Percentiles rank a stretch among this genome's conserved stretches.
phyloP scores from a whole-genome alignment of 1,140 invertebrate genomes.

The Laupala kohalensis region DNA sequence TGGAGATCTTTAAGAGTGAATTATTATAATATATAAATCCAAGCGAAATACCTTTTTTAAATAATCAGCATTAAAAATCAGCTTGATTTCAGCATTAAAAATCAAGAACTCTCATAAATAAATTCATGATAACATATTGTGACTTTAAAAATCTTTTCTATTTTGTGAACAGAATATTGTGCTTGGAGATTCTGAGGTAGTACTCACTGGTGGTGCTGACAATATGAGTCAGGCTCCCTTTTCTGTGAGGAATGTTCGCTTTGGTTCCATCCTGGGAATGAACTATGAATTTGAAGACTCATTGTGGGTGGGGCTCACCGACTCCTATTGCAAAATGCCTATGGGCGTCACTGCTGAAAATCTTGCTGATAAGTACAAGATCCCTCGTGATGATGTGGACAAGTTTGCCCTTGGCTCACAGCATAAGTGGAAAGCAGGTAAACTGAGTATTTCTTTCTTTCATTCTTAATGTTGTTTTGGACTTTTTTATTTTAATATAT shows the following conservation, averaged over 20 bases:
- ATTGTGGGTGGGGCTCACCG: slow-evolving; percentile 83
- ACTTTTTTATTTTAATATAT: too few species aligned
- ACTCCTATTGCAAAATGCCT: slow-evolving; percentile 77
- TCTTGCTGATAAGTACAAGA: slow-evolving; percentile 77
- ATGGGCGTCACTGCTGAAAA: slow-evolving; percentile 99
- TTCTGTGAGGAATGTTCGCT: slow-evolving; percentile 74
- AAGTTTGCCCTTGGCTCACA: slow-evolving; percentile 78
- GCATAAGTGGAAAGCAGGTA: slow-evolving; percentile 64
- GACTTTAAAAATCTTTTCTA: slow-evolving; percentile 1
- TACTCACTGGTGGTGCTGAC: slow-evolving; percentile 82
- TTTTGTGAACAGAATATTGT: slow-evolving; percentile 61
- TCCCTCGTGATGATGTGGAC: slow-evolving; percentile 79
- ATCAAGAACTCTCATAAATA: too few species aligned
- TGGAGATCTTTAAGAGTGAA: too few species aligned
- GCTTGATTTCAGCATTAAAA: too few species aligned
- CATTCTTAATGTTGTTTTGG: too few species aligned
- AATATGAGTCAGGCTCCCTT: slow-evolving; percentile 95
- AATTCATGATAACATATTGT: background rate
- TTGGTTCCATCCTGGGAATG: slow-evolving; percentile 74
- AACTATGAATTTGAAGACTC: slow-evolving; percentile 77
- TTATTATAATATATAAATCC: too few species aligned
- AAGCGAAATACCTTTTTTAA: too few species aligned
- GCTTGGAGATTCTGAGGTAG: slow-evolving; percentile 72
- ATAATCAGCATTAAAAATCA: too few species aligned
- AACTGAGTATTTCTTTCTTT: slow-evolving; percentile 2